Evolutionary conservation across 1,140 invertebrate species (phyloP).

Genomic region (Eriosoma lanigerum): DNA sequence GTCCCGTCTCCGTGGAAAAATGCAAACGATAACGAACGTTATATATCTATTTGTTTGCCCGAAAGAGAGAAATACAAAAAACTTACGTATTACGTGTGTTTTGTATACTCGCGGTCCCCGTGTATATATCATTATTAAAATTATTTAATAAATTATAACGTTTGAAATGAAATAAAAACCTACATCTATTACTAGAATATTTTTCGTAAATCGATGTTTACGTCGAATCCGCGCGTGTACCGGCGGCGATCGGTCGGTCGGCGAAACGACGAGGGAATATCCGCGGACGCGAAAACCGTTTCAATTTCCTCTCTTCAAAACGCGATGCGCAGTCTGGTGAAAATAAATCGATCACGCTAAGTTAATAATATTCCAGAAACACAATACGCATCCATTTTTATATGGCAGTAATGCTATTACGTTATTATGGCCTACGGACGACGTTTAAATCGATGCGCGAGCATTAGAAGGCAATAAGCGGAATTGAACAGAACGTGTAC

Average conservation of each 20-base stretch:
- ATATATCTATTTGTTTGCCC: too few relatives aligned
- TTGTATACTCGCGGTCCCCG: too few relatives aligned
- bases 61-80: too few relatives aligned
- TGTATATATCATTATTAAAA: too few relatives aligned
- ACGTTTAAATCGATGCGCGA: conserved; percentile 42
- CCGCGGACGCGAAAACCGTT: conserved; percentile 18
- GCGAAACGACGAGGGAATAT: neutral
- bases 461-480: conserved; percentile 49
- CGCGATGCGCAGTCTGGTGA: neutral
- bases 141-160: too few relatives aligned
- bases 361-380: conserved; percentile 47
- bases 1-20: too few relatives aligned
- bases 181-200: too few relatives aligned
- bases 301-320: conserved; percentile 4
- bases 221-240: too few relatives aligned
- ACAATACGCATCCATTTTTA: conserved; percentile 30
- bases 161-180: neutral
- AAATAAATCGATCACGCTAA: conserved; percentile 46
- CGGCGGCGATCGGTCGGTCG: too few relatives aligned
- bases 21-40: too few relatives aligned
- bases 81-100: too few relatives aligned
- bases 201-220: too few relatives aligned
- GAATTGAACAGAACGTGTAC: conserved; percentile 17
- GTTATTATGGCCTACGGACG: conserved; percentile 34
- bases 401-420: conserved; percentile 26